phyloP scores from a whole-genome alignment of 2,113 vertebrate genomes.

The Phaethornis superciliosus region DNA sequence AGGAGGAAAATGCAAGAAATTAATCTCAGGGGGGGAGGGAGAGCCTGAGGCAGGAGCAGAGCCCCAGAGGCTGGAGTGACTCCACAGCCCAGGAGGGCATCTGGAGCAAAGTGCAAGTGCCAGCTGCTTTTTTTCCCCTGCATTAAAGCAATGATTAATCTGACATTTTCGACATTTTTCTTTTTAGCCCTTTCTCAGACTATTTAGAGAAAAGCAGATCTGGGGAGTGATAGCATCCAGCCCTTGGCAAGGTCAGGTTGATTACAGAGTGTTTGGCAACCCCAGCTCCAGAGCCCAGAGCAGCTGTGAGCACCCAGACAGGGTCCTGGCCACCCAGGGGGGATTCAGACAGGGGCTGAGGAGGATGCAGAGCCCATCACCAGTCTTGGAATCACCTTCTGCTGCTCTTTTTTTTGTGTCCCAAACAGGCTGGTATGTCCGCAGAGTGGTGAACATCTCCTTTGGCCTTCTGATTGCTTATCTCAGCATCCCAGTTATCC shows the following conservation, averaged over 20 bases:
- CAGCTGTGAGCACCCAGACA: background rate
- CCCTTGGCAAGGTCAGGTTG: background rate
- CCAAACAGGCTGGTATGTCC: conserved; percentile 67
- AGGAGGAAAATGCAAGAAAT: background rate
- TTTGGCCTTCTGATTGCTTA: conserved; percentile 84
- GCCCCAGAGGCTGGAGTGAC: background rate
- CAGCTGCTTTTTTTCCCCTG: background rate
- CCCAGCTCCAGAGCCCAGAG: background rate
- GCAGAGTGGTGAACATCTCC: conserved; percentile 78
- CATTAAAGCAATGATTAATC: background rate
- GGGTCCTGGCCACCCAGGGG: fast-evolving
- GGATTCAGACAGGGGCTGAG: fast-evolving
- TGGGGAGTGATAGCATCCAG: background rate
- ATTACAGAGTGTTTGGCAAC: background rate
- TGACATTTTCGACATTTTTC: conserved; percentile 44
- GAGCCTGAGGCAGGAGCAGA: background rate
- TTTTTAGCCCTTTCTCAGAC: conserved; percentile 57
- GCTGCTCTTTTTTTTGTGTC: background rate
- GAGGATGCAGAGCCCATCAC: background rate
- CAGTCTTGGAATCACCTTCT: background rate
- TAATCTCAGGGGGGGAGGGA: fast-evolving
- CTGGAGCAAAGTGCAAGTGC: background rate
- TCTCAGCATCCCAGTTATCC: conserved; percentile 90
- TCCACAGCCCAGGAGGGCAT: background rate
- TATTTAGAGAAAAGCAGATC: conserved; percentile 55